Evolutionary conservation across 2,113 vertebrate genomes (phyloP).

Genomic region (cattle (Bos taurus)): ARS-UCD2.0 NC_037338.1:64215501-64216000

Average conservation of each 20-base stretch:
- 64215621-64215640: neutral
- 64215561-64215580: neutral
- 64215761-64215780: neutral
- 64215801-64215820: neutral
- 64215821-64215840: neutral
- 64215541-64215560: neutral
- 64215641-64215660: neutral
- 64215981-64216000: neutral
- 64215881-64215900: neutral
- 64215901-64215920: neutral
- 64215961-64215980: neutral
- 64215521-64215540: neutral
- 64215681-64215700: neutral
- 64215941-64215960: slow-evolving; percentile 4
- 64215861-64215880: neutral
- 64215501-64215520: neutral
- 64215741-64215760: neutral
- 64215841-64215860: neutral
- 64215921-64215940: neutral
- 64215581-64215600: neutral
- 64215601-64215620: neutral
- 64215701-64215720: neutral
- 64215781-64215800: neutral
- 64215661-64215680: neutral
- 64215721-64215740: neutral